Evolutionary conservation across 2,113 vertebrate species (phyloP), one percentile per base, ranked within the genome.

Genomic region (Gasterosteus nipponicus): DNA sequence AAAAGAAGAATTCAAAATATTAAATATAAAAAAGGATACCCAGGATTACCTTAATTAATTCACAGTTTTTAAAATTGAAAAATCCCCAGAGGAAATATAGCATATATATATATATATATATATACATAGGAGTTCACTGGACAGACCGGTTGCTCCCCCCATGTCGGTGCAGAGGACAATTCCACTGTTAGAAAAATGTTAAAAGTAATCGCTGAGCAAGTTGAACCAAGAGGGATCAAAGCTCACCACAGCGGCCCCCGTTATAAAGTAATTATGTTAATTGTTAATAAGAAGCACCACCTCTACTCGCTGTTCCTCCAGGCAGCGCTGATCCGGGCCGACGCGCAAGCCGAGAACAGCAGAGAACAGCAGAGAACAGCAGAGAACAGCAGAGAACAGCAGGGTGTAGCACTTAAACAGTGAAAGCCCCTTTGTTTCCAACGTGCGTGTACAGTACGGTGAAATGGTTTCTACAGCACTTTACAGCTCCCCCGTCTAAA

Each of bases 231-330:
- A 53, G 79, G 82, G 87, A 89, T 73, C 61, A 76, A 73, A 75
- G 80, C 74, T 86, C 90, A 81, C 33, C 54, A 57, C 60, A 69
- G 76, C 35, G 0, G 73, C 78, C 47, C 65, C n/a, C 19, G 51
- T 80, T 81, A 75, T 58, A 44, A 47, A 75, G n/a, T 84, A 84
- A 92, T 91, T 87, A 89, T 84, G 74, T 44, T 86, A 84, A 86
- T 84, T 89, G 77, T 86, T 89, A 87, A 81, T 82, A 82, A 84
- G 64, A 89, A 76, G 66, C 69, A 76, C 60, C 77, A 77, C 81
- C 72, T 86, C 73, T 85, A 82, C 15, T 58, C 56, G 18, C 44
- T 53, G 63, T 71, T 77, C 87, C 86, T 75, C 63, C 46, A 69
- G 74, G 85, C 59, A 72, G 51, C 67, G 72, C 47, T 59, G 66